Evolutionary conservation across 2,797 vertebrate species (phyloP), one percentile per base, ranked within the genome.

Genomic region (Paguma larvata): DNA sequence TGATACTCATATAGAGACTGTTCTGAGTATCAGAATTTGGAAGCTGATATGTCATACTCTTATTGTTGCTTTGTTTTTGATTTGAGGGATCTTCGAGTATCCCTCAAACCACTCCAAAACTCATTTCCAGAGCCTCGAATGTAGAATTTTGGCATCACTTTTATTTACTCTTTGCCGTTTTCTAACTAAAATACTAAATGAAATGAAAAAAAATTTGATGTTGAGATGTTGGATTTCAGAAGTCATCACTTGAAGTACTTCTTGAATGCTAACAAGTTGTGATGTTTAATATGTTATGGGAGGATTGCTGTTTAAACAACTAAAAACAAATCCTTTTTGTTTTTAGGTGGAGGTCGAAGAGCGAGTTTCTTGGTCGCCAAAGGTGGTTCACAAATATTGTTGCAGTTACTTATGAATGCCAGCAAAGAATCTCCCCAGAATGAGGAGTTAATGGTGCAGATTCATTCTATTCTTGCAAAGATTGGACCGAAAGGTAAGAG

Each of bases 391-490:
- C 99, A 99, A 72, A 98, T 99, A 96, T 98, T 99, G 89, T 97
- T 99, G 94, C 99, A 99, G 95, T 98, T 99, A 97, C 98, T 99
- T 84, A 98, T 99, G 95, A 99, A 98, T 93, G 99, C 99, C 96
- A 99, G 99, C 98, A 99, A 99, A 99, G 99, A 99, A 21, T 93
- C 98, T n/a, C 98, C 99, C 25, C 98, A 99, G 83, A 99, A 99
- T 94, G 99, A 99, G 95, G 99, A 99, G 51, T 98, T 99, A 95
- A 99, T 99, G 99, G 98, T 99, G 86, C 99, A 99, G 95, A 98
- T 99, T 98, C 99, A 99, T 98, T 99, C 99, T 8, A 98, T 99
- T 95, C 99, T 99, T 93, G 99, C 99, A 95, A 99, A 99, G 98
- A 99, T 99, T 92, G 99, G 99, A 98, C 99, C 99, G 23, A 99